These are phyloP conservation scores for Anhinga rufa DNA, from an alignment of 2,113 vertebrate genomes.

Conservation along the genomic window DNA sequence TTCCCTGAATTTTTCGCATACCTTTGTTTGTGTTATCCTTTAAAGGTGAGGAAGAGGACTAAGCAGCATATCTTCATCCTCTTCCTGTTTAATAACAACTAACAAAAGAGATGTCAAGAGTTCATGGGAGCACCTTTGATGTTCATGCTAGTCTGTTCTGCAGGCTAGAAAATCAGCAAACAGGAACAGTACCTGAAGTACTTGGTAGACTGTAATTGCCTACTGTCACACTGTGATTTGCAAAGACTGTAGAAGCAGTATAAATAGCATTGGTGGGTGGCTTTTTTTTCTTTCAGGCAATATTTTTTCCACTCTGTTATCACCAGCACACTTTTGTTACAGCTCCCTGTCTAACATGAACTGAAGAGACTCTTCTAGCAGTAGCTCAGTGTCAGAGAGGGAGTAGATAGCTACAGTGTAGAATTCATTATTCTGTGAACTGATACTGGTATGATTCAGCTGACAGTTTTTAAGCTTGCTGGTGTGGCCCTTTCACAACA, in stretches of 20 bases:
- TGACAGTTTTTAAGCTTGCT: neutral
- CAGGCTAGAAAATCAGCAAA: neutral
- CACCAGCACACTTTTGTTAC: neutral
- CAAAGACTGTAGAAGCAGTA: neutral
- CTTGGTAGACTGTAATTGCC: neutral
- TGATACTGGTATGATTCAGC: neutral
- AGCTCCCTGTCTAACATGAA: neutral
- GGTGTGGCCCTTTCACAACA: neutral
- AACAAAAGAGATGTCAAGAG: neutral
- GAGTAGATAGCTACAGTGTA: neutral
- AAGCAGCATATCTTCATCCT: neutral
- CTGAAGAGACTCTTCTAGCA: neutral
- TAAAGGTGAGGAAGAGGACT: neutral
- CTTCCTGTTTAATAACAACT: neutral
- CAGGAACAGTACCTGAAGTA: neutral
- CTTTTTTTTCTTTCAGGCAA: neutral
- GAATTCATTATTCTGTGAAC: neutral
- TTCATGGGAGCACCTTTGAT: conserved; percentile 8
- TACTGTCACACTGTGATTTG: neutral
- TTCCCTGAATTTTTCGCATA: conserved; percentile 26
- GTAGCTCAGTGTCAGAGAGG: neutral
- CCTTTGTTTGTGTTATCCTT: conserved; percentile 17
- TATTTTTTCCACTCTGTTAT: neutral
- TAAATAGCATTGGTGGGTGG: neutral
- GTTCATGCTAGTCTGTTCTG: neutral